Evolutionary conservation across 37 sponge, comb jelly and placozoan genomes (phyloP), one percentile per base, ranked within the genome.

Genomic region (Bolinopsis microptera): DNA sequence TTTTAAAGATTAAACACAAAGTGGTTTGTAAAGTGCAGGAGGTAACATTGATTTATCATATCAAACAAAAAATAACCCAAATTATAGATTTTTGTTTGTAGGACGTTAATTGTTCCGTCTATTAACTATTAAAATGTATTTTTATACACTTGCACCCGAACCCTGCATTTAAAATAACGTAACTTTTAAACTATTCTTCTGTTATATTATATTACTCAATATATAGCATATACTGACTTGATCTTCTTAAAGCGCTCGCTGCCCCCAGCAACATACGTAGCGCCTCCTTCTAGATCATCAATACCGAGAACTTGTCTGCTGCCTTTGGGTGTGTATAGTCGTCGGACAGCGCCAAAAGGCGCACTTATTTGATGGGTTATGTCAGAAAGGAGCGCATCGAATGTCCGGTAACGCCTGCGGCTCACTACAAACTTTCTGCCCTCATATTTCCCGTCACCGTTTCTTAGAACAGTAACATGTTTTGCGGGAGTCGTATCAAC

Each of bases 401-500:
- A 86, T 1, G 90, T 86, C 31, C 90, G 41, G 90, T 86, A 86
- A 22, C 90, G 32, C 25, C 90, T 40, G 1, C 67, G 48, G 67
- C 90, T 86, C 38, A 86, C 35, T 0, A 86, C 35, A 33, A 86
- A 86, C 90, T 86, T 86, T 27, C 90, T 35, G 0, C 90, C 90
- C 90, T 86, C 36, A 33, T 86, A 86, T 38, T 86, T 86, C 27
- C 30, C 36, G 90, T 86, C 90, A 3, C 90, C 90, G 61, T 86
- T 86, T 9, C 90, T 35, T 35, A 86, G 90, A 13, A 86, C 90
- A 18, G 90, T 86, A 13, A 86, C 90, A 38, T 86, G 90, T 38
- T 86, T 86, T 28, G 90, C 90, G 41, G 90, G 90, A n/a, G 90
- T 86, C 61, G 90, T 86, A 34, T 86, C 90, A 23, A 86, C 90